Percentiles rank a stretch among this genome's conserved stretches.
Conservation (phyloP, 2,113 vertebrate genomes). For the Cyphomyrus plagiostoma region DNA sequence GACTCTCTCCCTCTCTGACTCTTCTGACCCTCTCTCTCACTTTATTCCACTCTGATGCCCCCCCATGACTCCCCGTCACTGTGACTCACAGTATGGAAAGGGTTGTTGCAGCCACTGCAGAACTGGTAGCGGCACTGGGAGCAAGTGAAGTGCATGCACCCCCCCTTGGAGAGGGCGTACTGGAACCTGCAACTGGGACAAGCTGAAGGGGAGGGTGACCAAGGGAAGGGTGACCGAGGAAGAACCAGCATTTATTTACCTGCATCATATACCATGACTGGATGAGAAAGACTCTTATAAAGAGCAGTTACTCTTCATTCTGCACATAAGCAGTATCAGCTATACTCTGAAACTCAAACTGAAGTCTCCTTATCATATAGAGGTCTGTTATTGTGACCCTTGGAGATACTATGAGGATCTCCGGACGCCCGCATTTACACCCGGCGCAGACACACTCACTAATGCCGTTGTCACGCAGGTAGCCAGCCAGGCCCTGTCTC, state of each 20-base stretch:
- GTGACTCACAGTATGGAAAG: slow-evolving; percentile 68
- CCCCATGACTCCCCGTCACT: not conserved
- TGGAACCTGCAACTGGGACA: slow-evolving; percentile 84
- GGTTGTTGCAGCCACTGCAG: slow-evolving; percentile 84
- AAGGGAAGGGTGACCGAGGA: not conserved
- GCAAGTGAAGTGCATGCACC: slow-evolving; percentile 86
- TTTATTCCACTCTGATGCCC: not conserved
- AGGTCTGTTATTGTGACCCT: not conserved
- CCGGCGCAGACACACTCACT: slow-evolving; percentile 53
- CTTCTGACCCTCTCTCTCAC: not conserved
- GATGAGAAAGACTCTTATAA: not conserved
- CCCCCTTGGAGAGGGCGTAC: slow-evolving; percentile 78
- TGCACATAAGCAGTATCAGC: not conserved
- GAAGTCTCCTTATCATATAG: not conserved
- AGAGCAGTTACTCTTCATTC: not conserved
- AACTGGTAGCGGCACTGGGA: slow-evolving; percentile 84
- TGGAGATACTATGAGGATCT: not conserved
- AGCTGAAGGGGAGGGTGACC: slow-evolving; percentile 47
- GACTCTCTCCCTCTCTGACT: not conserved
- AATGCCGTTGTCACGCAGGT: slow-evolving; percentile 81
- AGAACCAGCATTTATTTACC: not conserved
- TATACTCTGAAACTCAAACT: not conserved
- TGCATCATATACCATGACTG: not conserved
- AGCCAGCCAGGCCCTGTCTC: slow-evolving; percentile 75
- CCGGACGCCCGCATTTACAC: not conserved